Evolutionary conservation across 30 jellyfish, hydroid and myxozoan genomes (phyloP).

Genomic region (Chrysaora quinquecirrha): DNA sequence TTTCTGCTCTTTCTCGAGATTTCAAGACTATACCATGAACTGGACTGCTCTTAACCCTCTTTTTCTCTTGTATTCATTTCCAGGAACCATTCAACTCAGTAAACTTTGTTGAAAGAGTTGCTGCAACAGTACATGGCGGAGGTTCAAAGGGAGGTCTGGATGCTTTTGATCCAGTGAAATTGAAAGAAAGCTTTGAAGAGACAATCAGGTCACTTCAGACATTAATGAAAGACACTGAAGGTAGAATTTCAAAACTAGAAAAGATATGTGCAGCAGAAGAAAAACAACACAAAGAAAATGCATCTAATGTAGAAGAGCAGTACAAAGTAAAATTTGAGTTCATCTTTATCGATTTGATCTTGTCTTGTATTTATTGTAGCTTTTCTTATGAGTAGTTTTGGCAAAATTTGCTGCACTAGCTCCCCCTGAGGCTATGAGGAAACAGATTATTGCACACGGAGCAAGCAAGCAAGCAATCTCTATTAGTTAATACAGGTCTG

Average conservation of each 20-base stretch:
- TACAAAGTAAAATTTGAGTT: conserved; percentile 80
- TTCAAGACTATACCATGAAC: too few relatives aligned
- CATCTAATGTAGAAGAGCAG: conserved; percentile 73
- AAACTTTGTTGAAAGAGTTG: conserved; percentile 90
- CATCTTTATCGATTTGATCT: too few relatives aligned
- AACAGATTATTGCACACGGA: too few relatives aligned
- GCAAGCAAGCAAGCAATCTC: too few relatives aligned
- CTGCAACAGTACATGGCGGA: conserved; percentile 94
- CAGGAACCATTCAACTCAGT: conserved; percentile 97
- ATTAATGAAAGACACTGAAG: conserved; percentile 84
- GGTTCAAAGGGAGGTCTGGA: conserved; percentile 98
- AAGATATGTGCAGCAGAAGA: conserved; percentile 91
- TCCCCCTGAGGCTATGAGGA: too few relatives aligned
- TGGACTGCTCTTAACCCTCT: too few relatives aligned
- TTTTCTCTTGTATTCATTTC: too few relatives aligned
- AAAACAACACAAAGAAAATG: conserved; percentile 75
- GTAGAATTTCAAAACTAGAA: conserved; percentile 80
- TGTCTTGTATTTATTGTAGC: too few relatives aligned
- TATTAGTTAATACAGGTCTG: too few relatives aligned
- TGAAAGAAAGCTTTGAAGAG: conserved; percentile 87
- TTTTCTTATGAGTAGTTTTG: too few relatives aligned
- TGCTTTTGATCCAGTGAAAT: conserved; percentile 88
- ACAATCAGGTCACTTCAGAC: conserved; percentile 78
- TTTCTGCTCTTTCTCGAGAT: too few relatives aligned
- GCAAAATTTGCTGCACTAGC: too few relatives aligned